These are phyloP conservation scores for Labeo rohita DNA, from an alignment of 2,113 vertebrate genomes.

Conservation along the genomic window DNA sequence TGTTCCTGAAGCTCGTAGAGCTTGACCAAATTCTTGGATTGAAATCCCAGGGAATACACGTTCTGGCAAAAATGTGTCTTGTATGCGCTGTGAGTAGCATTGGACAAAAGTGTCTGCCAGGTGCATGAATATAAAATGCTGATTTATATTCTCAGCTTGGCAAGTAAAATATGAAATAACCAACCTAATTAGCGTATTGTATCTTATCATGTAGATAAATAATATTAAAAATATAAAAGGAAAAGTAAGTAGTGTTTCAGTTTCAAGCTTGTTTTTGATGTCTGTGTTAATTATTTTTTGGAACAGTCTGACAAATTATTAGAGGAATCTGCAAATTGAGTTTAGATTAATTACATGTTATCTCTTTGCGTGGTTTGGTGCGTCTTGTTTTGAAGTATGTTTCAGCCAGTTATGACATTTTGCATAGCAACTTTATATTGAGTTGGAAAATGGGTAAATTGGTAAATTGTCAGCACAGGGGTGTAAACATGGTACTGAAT, in stretches of 20 bases:
- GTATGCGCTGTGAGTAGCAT: not conserved
- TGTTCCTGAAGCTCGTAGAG: not conserved
- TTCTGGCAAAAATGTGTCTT: not conserved
- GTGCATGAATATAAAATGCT: not conserved
- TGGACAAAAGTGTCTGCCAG: not conserved
- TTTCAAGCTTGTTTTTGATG: not conserved
- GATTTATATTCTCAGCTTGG: not conserved
- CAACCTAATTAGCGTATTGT: not conserved
- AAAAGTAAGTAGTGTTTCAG: not conserved
- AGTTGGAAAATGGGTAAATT: not conserved
- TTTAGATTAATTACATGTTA: constrained; percentile 29
- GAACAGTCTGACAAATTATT: constrained; percentile 20
- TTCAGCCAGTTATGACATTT: not conserved
- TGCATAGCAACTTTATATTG: not conserved
- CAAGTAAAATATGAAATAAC: not conserved
- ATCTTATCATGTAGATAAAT: not conserved
- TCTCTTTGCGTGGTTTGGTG: not conserved
- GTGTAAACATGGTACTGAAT: constrained; percentile 25
- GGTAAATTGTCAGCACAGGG: not conserved
- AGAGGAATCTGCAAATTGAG: not conserved
- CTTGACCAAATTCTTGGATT: not conserved
- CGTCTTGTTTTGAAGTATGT: not conserved
- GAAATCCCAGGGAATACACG: not conserved
- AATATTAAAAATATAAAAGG: not conserved
- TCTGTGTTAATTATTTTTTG: not conserved